Percentiles rank a stretch among this genome's conserved stretches.
phyloP scores from a whole-genome alignment of 2,888 invertebrate species.

The Dicycla oo region DNA sequence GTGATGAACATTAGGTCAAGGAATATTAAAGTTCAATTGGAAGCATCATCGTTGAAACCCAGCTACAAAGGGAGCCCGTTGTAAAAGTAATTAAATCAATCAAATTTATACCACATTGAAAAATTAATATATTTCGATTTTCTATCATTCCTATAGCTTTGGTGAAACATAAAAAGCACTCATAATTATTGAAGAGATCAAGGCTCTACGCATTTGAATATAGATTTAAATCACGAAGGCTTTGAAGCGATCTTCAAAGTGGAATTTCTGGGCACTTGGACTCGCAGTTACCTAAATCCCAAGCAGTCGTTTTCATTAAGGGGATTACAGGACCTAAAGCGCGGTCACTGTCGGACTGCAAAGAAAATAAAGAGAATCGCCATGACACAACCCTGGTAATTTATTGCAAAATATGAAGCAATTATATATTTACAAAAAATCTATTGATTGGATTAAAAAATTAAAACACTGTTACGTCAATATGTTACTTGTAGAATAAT shows the following conservation, averaged over 20 bases:
- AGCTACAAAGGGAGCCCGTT: background rate
- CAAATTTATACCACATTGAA: background rate
- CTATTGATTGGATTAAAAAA: no score
- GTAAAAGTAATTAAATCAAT: conserved; percentile 7
- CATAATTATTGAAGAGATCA: conserved; percentile 4
- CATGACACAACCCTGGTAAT: no score
- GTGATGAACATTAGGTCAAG: conserved; percentile 66
- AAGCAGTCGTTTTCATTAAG: conserved; percentile 22
- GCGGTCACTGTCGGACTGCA: no score
- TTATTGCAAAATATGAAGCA: no score
- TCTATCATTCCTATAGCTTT: background rate
- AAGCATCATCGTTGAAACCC: conserved; percentile 19
- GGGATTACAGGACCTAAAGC: no score
- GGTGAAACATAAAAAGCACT: conserved; percentile 21
- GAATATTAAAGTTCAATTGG: conserved; percentile 70
- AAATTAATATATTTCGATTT: conserved; percentile 5
- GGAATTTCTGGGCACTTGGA: conserved; percentile 22
- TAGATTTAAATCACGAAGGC: conserved; percentile 21
- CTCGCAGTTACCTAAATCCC: conserved; percentile 31
- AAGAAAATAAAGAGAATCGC: no score
- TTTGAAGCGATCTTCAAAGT: conserved; percentile 29
- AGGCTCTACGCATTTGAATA: conserved; percentile 16
- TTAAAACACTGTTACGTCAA: no score
- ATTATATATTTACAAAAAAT: no score
- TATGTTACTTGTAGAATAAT: no score